phyloP scores from a whole-genome alignment of 2,113 vertebrate genomes.

The Danionella cerebrum region DNA sequence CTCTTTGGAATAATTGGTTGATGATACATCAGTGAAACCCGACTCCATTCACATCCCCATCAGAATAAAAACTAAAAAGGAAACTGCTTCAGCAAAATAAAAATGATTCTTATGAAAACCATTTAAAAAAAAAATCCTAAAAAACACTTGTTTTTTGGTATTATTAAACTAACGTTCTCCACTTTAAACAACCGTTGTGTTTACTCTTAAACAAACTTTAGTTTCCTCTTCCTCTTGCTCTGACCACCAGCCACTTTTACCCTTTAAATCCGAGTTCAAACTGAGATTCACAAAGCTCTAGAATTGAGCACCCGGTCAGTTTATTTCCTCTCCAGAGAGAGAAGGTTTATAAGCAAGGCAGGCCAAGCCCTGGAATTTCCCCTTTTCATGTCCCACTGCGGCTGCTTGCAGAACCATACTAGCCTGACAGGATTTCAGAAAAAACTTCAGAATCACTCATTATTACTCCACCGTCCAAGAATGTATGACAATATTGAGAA shows the following conservation, averaged over 20 bases:
- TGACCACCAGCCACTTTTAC: neutral
- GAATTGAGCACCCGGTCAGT: slow-evolving; percentile 1
- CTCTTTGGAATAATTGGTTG: too few relatives aligned
- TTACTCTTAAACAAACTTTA: neutral
- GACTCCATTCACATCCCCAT: too few relatives aligned
- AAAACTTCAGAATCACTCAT: slow-evolving; percentile 6
- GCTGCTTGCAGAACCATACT: neutral
- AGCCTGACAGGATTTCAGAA: neutral
- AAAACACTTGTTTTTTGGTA: too few relatives aligned
- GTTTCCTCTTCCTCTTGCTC: neutral
- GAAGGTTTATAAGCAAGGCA: slow-evolving; percentile 9
- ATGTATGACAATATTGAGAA: slow-evolving; percentile 45
- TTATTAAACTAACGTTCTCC: too few relatives aligned
- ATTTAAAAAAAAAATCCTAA: too few relatives aligned
- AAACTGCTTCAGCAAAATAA: too few relatives aligned
- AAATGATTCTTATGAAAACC: too few relatives aligned
- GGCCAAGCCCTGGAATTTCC: slow-evolving; percentile 34
- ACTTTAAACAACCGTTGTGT: too few relatives aligned
- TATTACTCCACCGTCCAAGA: slow-evolving; percentile 45
- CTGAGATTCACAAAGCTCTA: neutral
- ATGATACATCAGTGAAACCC: too few relatives aligned
- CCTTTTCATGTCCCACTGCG: neutral
- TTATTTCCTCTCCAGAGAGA: neutral
- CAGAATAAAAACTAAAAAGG: too few relatives aligned
- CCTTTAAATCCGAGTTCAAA: neutral